Percentiles rank a stretch among this genome's conserved stretches.
Conservation (phyloP, 2,113 vertebrate species). For the Dasypus novemcinctus region DNA sequence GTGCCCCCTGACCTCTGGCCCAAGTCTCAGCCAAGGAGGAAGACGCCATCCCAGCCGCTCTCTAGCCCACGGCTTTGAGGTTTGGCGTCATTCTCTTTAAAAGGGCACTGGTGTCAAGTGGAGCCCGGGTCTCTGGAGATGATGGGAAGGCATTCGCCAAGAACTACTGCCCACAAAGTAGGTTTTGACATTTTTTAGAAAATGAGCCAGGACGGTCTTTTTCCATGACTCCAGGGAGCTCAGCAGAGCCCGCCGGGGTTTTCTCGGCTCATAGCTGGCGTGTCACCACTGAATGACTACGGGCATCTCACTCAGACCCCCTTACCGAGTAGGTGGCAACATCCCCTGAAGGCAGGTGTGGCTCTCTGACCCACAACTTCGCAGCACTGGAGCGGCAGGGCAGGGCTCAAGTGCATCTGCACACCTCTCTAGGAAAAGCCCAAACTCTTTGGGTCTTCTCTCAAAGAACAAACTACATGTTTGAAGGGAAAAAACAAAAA, state of each 20-base stretch:
- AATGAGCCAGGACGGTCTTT: not conserved
- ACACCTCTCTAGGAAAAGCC: not conserved
- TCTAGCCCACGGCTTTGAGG: not conserved
- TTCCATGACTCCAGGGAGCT: not conserved
- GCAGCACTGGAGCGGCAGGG: not conserved
- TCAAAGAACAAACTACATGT: not conserved
- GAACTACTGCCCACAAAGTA: not conserved
- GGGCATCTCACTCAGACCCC: not conserved
- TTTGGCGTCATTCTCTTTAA: not conserved
- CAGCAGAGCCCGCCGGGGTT: accelerated
- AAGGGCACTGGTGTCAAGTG: not conserved
- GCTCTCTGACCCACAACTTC: not conserved
- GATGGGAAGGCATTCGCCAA: not conserved
- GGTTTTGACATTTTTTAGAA: not conserved
- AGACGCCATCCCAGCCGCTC: not conserved
- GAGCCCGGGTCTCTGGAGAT: not conserved
- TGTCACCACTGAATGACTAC: not conserved
- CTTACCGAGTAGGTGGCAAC: not conserved
- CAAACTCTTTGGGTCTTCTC: not conserved
- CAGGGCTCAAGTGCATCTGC: not conserved
- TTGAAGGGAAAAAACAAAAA: not conserved
- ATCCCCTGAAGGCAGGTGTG: not conserved
- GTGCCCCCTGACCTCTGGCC: not conserved
- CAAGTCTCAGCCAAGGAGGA: not conserved
- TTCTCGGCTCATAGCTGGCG: not conserved